phyloP scores from a whole-genome alignment of 2,888 invertebrate genomes.

The Graphium colonna region DNA sequence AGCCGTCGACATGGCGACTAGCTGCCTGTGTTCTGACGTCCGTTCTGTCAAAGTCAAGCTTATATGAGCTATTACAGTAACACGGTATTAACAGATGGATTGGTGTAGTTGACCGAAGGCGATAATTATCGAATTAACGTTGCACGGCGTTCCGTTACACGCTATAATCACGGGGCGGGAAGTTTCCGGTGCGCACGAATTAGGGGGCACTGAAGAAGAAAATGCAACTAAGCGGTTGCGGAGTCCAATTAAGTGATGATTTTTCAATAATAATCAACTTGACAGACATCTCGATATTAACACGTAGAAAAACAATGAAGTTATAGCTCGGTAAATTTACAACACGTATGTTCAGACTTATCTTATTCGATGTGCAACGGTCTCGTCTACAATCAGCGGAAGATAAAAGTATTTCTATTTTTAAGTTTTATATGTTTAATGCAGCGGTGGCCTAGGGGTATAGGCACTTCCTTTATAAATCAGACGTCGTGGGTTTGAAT shows the following conservation, averaged over 20 bases:
- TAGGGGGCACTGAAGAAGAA: slow-evolving; percentile 3
- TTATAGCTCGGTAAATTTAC: no score
- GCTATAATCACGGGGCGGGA: slow-evolving; percentile 57
- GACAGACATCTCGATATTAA: no score
- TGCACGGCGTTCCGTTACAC: slow-evolving; percentile 38
- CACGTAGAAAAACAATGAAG: no score
- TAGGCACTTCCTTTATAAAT: no score
- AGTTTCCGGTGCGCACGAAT: slow-evolving; percentile 51
- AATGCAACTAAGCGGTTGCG: slow-evolving; percentile 17
- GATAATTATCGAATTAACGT: slow-evolving; percentile 53
- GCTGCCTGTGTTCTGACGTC: slow-evolving; percentile 32
- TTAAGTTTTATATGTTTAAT: no score
- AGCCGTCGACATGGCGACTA: slow-evolving; percentile 53
- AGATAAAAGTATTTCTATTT: no score
- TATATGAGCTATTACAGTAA: slow-evolving; percentile 10
- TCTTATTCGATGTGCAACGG: no score
- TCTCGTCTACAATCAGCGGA: no score
- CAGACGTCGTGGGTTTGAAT: no score
- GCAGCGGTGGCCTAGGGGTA: no score
- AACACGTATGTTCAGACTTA: no score
- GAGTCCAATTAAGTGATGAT: background rate
- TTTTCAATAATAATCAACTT: background rate
- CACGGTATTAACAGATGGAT: slow-evolving; percentile 9
- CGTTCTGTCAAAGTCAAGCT: background rate
- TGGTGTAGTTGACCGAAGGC: slow-evolving; percentile 42